A percentile compares a stretch with the other conserved stretches of the same genome.
phyloP scores from a whole-genome alignment of 2,888 invertebrate genomes.

The Nycteola revayana region DNA sequence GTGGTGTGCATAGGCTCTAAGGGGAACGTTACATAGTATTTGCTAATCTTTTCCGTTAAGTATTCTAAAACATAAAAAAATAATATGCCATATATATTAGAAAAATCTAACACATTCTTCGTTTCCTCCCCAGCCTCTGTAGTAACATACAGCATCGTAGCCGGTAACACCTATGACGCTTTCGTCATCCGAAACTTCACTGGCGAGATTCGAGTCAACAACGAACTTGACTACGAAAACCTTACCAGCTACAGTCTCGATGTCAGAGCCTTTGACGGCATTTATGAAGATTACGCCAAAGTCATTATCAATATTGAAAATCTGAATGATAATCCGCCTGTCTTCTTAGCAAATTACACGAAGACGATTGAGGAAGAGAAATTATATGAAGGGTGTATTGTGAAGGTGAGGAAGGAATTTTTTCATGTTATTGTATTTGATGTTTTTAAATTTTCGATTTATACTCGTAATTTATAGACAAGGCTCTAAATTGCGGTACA shows the following conservation, averaged over 20 bases:
- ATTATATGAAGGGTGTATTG: constrained; percentile 86
- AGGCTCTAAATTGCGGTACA: too few relatives aligned
- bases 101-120: too few relatives aligned
- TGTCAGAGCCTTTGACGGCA: constrained; percentile 92
- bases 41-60: too few relatives aligned
- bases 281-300: constrained; percentile 90
- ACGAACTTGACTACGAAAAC: constrained; percentile 90
- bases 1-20: too few relatives aligned
- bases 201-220: constrained; percentile 92
- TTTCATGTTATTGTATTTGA: too few relatives aligned
- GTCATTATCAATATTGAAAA: constrained; percentile 94
- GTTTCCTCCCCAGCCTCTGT: constrained; percentile 83
- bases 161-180: constrained; percentile 92
- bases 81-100: too few relatives aligned
- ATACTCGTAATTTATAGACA: too few relatives aligned
- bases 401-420: constrained; percentile 83
- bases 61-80: too few relatives aligned
- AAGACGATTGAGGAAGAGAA: constrained; percentile 90
- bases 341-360: constrained; percentile 88
- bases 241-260: constrained; percentile 92
- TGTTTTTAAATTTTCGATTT: too few relatives aligned
- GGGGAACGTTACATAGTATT: too few relatives aligned
- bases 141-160: constrained; percentile 92
- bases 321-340: constrained; percentile 96
- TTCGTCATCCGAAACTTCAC: constrained; percentile 93